These are phyloP conservation scores for Eristalinus aeneus DNA, from an alignment of 2,888 invertebrate species.

Conservation along the genomic window DNA sequence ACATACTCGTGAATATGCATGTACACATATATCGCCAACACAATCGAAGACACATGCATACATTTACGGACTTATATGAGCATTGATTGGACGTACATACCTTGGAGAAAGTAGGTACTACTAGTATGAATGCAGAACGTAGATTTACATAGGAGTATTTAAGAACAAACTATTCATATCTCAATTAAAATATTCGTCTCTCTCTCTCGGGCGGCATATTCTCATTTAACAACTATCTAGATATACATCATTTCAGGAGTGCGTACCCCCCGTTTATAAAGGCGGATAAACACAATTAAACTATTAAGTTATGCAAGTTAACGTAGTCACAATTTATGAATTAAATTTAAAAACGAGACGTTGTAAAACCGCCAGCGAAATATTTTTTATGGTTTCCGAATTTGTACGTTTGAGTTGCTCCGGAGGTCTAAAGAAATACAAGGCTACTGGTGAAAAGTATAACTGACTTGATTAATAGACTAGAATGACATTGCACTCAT, in stretches of 20 bases:
- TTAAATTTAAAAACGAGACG: slow-evolving; percentile 42
- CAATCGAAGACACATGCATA: slow-evolving; percentile 24
- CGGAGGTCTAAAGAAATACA: too few relatives aligned
- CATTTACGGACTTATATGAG: not conserved
- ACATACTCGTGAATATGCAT: not conserved
- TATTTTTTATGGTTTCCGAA: slow-evolving; percentile 40
- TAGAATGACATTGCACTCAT: slow-evolving; percentile 70
- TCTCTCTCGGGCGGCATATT: not conserved
- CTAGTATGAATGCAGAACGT: not conserved
- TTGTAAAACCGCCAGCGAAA: slow-evolving; percentile 41
- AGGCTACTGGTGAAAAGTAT: not conserved
- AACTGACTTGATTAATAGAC: slow-evolving; percentile 48
- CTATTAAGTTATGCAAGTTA: slow-evolving; percentile 67
- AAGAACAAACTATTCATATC: slow-evolving; percentile 17
- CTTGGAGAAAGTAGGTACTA: not conserved
- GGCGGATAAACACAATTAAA: slow-evolving; percentile 71
- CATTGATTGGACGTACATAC: not conserved
- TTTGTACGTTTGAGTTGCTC: slow-evolving; percentile 6
- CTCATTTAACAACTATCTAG: slow-evolving; percentile 2
- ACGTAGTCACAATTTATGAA: slow-evolving; percentile 49
- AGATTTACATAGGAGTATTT: not conserved
- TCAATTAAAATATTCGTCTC: slow-evolving; percentile 24
- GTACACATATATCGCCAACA: not conserved
- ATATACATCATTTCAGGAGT: slow-evolving; percentile 31
- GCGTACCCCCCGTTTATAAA: slow-evolving; percentile 49